These are phyloP conservation scores for Falcunculus frontatus DNA, from an alignment of 2,113 vertebrate species.

Conservation along the genomic window DNA sequence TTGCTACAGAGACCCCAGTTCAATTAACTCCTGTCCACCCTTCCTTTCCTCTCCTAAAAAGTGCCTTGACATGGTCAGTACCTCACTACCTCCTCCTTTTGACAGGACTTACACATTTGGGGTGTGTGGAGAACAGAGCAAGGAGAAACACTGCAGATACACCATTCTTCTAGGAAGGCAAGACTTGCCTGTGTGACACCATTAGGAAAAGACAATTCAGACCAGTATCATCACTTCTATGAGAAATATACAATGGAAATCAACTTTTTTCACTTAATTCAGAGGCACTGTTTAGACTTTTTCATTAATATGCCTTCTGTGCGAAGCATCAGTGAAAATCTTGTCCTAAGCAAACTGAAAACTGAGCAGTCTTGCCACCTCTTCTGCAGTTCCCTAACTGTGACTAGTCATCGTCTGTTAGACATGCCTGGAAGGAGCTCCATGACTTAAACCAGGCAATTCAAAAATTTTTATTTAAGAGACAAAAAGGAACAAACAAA, in stretches of 20 bases:
- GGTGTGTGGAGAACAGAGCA: accelerated
- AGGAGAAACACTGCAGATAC: background rate
- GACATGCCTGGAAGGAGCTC: background rate
- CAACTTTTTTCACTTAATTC: background rate
- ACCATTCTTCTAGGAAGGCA: background rate
- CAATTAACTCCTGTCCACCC: background rate
- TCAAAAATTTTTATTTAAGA: background rate
- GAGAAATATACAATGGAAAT: background rate
- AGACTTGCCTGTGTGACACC: accelerated
- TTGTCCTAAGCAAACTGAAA: background rate
- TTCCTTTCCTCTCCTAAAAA: background rate
- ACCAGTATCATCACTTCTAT: background rate
- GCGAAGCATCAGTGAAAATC: background rate
- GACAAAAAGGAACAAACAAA: background rate
- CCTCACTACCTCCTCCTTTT: background rate
- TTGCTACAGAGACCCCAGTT: background rate
- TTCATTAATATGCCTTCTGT: background rate
- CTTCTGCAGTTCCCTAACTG: background rate
- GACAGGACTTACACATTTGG: background rate
- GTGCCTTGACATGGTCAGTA: background rate
- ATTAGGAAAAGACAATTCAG: background rate
- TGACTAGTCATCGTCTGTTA: background rate
- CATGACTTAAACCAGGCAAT: background rate
- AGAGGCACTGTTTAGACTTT: background rate
- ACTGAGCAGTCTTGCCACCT: background rate